A percentile compares a stretch with the other conserved stretches of the same genome.
These are phyloP conservation scores for Hoplodrina blanda DNA, from an alignment of 2,888 invertebrate genomes.

Conservation along the genomic window DNA sequence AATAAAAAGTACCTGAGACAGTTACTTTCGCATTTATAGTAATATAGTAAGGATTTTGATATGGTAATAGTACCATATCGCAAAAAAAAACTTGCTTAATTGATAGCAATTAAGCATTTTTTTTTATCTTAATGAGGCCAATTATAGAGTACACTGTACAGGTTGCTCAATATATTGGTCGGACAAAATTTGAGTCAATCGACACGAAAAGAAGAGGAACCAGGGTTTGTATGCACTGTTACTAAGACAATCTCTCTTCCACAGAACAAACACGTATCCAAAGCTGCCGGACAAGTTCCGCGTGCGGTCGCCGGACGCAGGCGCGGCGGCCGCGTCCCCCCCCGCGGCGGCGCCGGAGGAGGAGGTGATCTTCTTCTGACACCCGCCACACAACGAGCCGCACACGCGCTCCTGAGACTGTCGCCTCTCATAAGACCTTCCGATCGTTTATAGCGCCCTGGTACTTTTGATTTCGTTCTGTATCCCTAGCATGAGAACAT, in stretches of 20 bases:
- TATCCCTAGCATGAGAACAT: neutral
- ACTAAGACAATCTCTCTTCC: constrained; percentile 15
- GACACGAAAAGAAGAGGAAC: too few relatives aligned
- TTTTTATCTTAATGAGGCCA: too few relatives aligned
- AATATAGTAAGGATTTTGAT: too few relatives aligned
- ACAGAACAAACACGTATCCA: constrained; percentile 93
- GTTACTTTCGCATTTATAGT: too few relatives aligned
- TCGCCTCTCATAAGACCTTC: constrained; percentile 81
- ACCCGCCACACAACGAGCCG: constrained; percentile 70
- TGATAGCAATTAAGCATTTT: too few relatives aligned
- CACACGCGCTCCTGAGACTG: constrained; percentile 85
- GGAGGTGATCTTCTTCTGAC: constrained; percentile 93
- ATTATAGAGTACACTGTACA: too few relatives aligned
- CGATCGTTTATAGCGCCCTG: constrained; percentile 59
- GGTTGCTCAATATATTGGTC: too few relatives aligned
- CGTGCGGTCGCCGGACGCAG: constrained; percentile 88
- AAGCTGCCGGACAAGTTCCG: constrained; percentile 93
- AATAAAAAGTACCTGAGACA: too few relatives aligned
- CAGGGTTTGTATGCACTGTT: too few relatives aligned
- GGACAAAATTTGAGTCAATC: too few relatives aligned
- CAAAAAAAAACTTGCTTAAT: too few relatives aligned
- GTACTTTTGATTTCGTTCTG: constrained; percentile 39
- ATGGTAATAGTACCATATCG: too few relatives aligned
- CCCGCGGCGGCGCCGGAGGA: constrained; percentile 83
- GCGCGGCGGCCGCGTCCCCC: constrained; percentile 55